phyloP scores from a whole-genome alignment of 2,888 invertebrate genomes.

The Cryptus viduatorius region DNA sequence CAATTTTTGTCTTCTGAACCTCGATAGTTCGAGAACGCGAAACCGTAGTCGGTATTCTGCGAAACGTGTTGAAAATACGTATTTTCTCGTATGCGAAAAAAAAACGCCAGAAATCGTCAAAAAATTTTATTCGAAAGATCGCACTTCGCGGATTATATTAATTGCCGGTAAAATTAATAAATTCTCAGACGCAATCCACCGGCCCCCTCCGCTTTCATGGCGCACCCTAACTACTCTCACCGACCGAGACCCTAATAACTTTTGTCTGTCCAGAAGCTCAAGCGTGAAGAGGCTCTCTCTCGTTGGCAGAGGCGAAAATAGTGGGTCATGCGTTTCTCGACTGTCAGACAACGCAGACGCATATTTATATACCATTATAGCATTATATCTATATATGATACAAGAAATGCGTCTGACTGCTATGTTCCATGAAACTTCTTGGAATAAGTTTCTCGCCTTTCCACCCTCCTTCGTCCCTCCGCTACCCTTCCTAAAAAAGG shows the following conservation, averaged over 20 bases:
- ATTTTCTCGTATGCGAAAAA: neutral
- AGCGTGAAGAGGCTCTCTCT: constrained; percentile 31
- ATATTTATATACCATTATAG: constrained; percentile 19
- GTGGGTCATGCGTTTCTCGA: constrained; percentile 56
- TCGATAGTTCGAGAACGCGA: neutral
- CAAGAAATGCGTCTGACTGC: constrained; percentile 58
- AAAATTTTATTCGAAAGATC: neutral
- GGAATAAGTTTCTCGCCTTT: constrained; percentile 61
- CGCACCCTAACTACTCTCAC: constrained; percentile 56
- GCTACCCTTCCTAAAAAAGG: constrained; percentile 46
- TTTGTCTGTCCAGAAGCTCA: constrained; percentile 64
- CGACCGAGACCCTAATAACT: constrained; percentile 65
- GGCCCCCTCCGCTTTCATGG: constrained; percentile 29
- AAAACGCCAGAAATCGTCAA: neutral
- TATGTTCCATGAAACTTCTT: constrained; percentile 59
- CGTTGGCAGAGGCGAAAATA: constrained; percentile 25
- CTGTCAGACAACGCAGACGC: constrained; percentile 44
- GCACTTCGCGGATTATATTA: constrained; percentile 50
- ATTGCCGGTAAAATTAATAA: constrained; percentile 63
- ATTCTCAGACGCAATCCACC: constrained; percentile 46
- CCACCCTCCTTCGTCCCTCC: neutral
- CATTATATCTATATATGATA: constrained; percentile 28
- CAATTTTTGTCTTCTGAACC: neutral
- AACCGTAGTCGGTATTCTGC: too few species aligned
- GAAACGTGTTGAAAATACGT: too few species aligned